phyloP scores from a whole-genome alignment of 2,888 invertebrate genomes.

The Macropis europaea region DNA sequence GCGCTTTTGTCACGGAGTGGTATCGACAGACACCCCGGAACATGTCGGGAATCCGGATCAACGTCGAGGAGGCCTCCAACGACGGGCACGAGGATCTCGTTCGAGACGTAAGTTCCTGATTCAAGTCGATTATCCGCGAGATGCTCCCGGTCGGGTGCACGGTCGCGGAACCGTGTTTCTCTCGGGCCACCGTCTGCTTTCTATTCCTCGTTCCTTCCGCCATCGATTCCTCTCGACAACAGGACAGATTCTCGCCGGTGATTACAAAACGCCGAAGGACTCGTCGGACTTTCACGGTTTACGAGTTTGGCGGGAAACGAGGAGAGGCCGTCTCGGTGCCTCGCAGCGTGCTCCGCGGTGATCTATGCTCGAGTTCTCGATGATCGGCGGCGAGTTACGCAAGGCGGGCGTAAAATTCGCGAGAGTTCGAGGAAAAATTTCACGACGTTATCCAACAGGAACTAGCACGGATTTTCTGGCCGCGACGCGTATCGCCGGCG shows the following conservation, averaged over 20 bases:
- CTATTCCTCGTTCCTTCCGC: conserved; percentile 61
- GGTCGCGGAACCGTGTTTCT: conserved; percentile 55
- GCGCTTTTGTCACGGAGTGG: conserved; percentile 25
- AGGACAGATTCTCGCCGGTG: conserved; percentile 30
- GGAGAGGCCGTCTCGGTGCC: background rate
- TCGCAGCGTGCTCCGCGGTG: no score
- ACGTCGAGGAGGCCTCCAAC: conserved; percentile 68
- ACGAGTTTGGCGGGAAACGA: background rate
- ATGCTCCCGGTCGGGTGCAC: background rate
- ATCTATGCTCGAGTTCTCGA: background rate
- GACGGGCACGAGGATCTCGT: conserved; percentile 61
- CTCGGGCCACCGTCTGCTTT: conserved; percentile 52
- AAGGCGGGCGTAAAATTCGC: conserved; percentile 26
- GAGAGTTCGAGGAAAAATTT: conserved; percentile 21
- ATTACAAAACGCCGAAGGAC: conserved; percentile 33
- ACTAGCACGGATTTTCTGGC: background rate
- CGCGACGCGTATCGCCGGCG: background rate
- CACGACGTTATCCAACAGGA: conserved; percentile 26
- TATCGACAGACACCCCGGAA: conserved; percentile 37
- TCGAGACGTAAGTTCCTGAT: conserved; percentile 65
- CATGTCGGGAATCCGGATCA: conserved; percentile 67
- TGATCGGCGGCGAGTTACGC: background rate
- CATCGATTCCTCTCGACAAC: conserved; percentile 31
- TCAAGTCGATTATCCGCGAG: background rate
- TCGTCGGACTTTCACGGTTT: conserved; percentile 48